Evolutionary conservation across 1,140 invertebrate genomes (phyloP).

Genomic region (Cydia amplana): DNA sequence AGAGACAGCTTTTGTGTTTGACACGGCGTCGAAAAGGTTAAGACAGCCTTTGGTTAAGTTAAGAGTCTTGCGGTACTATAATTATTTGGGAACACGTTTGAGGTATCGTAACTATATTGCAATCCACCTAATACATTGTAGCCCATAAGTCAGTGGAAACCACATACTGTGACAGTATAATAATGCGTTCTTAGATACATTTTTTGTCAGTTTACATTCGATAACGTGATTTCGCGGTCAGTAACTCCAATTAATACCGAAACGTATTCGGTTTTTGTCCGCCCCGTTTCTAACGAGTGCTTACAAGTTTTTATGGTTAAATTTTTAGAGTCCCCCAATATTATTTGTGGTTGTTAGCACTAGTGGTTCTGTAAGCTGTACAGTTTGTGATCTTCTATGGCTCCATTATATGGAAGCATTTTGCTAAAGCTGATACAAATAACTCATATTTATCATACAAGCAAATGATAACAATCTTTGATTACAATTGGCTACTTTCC

Average conservation of each 20-base stretch:
- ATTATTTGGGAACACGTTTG: no score
- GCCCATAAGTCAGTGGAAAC: background rate
- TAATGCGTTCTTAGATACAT: conserved; percentile 6
- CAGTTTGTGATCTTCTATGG: no score
- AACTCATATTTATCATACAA: no score
- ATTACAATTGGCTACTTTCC: no score
- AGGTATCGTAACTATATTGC: no score
- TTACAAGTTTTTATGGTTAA: conserved; percentile 14
- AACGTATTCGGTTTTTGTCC: conserved; percentile 23
- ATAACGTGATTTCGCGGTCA: conserved; percentile 30
- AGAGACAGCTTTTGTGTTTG: no score
- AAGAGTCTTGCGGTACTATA: no score
- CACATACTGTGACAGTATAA: conserved; percentile 15
- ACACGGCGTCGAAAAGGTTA: no score
- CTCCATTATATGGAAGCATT: no score
- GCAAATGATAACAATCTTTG: no score
- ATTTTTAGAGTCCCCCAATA: conserved; percentile 15
- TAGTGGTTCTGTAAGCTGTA: background rate
- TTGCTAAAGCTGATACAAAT: no score
- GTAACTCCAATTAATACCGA: conserved; percentile 21
- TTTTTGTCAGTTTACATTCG: conserved; percentile 31
- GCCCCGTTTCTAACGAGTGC: conserved; percentile 23
- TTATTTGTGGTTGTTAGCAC: background rate
- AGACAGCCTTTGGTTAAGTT: no score
- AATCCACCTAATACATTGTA: background rate